Evolutionary conservation across 2,113 vertebrate species (phyloP).

Genomic region (Otis tarda): DNA sequence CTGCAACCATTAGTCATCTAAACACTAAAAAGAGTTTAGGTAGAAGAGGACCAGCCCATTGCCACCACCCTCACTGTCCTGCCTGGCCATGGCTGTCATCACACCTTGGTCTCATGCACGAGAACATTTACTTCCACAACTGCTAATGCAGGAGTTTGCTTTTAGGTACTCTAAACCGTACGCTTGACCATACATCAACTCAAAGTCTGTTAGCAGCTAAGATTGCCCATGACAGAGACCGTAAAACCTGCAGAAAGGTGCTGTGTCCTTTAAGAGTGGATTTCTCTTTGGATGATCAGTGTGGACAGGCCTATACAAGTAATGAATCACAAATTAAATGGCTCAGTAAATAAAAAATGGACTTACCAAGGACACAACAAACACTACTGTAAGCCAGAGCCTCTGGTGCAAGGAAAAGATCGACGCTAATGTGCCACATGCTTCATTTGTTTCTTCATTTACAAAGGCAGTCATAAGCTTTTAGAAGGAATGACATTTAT

Average conservation of each 20-base stretch:
- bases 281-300: not conserved
- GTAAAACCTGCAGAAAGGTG: not conserved
- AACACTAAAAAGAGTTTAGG: not conserved
- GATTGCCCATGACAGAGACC: not conserved
- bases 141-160: not conserved
- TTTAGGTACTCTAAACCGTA: not conserved
- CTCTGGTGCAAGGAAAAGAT: constrained; percentile 8
- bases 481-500: constrained; percentile 44
- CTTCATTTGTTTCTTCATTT: constrained; percentile 63
- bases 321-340: constrained; percentile 35
- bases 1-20: not conserved
- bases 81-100: not conserved
- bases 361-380: constrained; percentile 45
- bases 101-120: not conserved
- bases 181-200: rapidly evolving
- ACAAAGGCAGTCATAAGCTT: constrained; percentile 43
- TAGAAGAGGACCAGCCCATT: not conserved
- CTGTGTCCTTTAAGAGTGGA: not conserved
- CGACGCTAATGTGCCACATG: constrained; percentile 54
- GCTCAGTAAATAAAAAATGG: constrained; percentile 57
- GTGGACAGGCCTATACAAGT: not conserved
- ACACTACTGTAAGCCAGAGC: not conserved
- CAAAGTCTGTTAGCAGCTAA: not conserved
- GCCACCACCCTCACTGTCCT: not conserved
- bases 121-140: not conserved